Base-by-base conservation (phyloP, 2,797 vertebrate genomes). In the Poecilia wingei region DNA sequence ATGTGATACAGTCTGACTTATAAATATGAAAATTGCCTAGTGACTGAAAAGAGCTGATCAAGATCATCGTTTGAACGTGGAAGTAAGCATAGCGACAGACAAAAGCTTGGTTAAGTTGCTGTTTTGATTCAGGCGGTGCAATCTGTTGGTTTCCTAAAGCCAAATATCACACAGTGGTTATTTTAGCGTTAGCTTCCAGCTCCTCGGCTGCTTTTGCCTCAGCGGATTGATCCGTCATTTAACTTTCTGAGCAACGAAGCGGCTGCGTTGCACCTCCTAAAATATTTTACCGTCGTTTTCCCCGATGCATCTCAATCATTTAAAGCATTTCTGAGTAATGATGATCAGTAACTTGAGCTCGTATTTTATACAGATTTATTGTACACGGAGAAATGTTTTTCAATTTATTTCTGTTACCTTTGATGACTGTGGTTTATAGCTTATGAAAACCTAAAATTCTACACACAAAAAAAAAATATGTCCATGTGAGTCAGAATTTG, bases 21-120 rank as follows among this genome's bases (percentile, higher is more conserved):
- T 96, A 94, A 95, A 95, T 95, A 96, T 96, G 94, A 93, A 93
- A 92, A 93, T 70, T 94, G 95, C 94, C 93, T 95, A 85, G 94
- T 93, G 95, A 96, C 95, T 95, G 95, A 95, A 95, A 90, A 88
- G 75, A 90, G 82, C 84, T 83, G 79, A 93, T 88, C 82, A 90
- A 93, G 8, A 78, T 84, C 72, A 74, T 84, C 39, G 81, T 81
- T 51, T 69, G 68, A 81, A 78, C 81, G 78, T 74, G 77, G 80
- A 28, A 53, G 31, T 74, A 75, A 82, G 31, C 64, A 25, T 28
- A 84, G 8, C 49, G 20, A 39, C 18, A 78, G 78, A 86, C 86
- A 81, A n/a, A 45, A 66, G 28, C 41, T 45, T 70, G 25, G 86
- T 86, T 79, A 91, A 88, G 82, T 85, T 87, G 88, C 83, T 88